Evolutionary conservation across 2,113 vertebrate species (phyloP), one percentile per base, ranked within the genome.

Genomic region (Perognathus longimembris): DNA sequence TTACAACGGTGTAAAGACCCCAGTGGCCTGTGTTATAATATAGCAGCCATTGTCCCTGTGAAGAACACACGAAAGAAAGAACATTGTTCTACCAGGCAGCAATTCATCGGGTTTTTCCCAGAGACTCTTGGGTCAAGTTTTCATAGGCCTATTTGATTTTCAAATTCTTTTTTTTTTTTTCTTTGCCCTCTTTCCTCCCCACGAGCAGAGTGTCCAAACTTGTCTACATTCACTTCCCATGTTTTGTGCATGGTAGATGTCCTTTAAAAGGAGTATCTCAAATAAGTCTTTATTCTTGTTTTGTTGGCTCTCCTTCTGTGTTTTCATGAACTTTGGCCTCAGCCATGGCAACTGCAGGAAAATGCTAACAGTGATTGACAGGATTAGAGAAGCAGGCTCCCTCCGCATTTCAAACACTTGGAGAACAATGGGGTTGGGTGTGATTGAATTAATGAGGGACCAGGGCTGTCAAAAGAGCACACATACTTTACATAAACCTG

Each of bases 401-500:
- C 98, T 98, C 98, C 99, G 99, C 99, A 99, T 99, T 99, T 99
- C 99, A 99, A 99, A 99, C 99, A 99, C 99, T 99, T 98, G 97
- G 98, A 99, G 50, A 99, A 99, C 99, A 99, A 99, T 99, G 98
- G 98, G 96, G 98, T 98, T 99, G 98, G 99, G 98, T 99, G 99
- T 99, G 99, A 99, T 99, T 99, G 99, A 99, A 99, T 99, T 99
- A 99, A 99, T 99, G 99, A 99, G 99, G 98, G 99, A 99, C 99
- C 97, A 97, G 96, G 98, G 99, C 99, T 99, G 99, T 99, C 99
- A 99, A 99, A 99, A 99, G 99, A 99, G 99, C 99, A 99, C 98
- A 99, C 99, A 99, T 98, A 99, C 99, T 99, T 99, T 99, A 99
- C 99, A 99, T 99, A 99, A 99, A 99, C 99, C 99, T 99, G 99